These are phyloP conservation scores for Gymnoscopelus braueri DNA, from an alignment of 2,797 vertebrate species.

Conservation along the genomic window DNA sequence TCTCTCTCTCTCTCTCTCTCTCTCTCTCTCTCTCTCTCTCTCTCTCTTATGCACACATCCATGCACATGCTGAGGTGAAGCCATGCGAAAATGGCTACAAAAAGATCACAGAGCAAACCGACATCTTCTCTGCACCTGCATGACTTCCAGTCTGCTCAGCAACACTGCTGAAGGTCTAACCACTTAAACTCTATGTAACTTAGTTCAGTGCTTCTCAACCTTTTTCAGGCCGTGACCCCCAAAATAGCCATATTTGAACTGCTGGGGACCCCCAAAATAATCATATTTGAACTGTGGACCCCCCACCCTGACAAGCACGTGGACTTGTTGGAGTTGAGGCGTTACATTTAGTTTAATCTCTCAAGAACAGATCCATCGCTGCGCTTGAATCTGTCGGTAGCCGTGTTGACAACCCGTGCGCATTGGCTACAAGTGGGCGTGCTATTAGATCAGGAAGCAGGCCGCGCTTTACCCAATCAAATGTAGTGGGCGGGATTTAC, in stretches of 20 bases:
- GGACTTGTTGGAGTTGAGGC: background rate
- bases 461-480: too few species aligned
- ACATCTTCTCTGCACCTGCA: conserved; percentile 56
- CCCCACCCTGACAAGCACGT: conserved; percentile 24
- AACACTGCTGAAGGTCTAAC: conserved; percentile 51
- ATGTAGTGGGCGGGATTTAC: too few species aligned
- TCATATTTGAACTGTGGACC: background rate
- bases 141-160: conserved; percentile 46
- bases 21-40: background rate
- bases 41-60: conserved; percentile 18
- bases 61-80: conserved; percentile 46
- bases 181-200: conserved; percentile 49
- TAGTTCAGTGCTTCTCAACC: too few species aligned
- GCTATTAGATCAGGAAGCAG: too few species aligned
- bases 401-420: too few species aligned
- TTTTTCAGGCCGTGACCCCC: too few species aligned
- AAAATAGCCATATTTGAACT: too few species aligned
- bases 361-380: too few species aligned
- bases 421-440: too few species aligned
- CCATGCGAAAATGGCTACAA: conserved; percentile 56
- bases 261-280: conserved; percentile 1
- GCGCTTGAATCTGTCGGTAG: too few species aligned
- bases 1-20: background rate
- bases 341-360: too few species aligned
- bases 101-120: conserved; percentile 49